These are phyloP conservation scores for Nasonia vitripennis DNA, from an alignment of 1,140 invertebrate species.

Conservation along the genomic window DNA sequence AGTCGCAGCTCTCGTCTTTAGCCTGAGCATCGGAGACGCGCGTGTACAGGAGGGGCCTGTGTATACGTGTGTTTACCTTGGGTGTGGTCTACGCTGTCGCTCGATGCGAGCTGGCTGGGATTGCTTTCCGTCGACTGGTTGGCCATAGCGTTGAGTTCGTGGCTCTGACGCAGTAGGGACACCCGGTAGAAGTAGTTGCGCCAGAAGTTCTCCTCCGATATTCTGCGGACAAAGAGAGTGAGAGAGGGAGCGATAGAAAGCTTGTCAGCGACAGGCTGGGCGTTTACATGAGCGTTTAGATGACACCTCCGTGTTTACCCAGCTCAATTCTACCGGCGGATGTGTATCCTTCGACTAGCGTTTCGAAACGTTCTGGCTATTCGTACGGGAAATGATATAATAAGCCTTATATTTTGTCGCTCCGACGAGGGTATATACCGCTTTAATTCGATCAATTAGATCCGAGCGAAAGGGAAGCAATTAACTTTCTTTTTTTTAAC, in stretches of 20 bases:
- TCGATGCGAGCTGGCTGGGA: conserved; percentile 66
- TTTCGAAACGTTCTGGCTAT: too few relatives aligned
- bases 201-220: conserved; percentile 99
- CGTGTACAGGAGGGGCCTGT: background rate
- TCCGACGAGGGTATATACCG: too few relatives aligned
- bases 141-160: conserved; percentile 86
- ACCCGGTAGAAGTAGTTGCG: conserved; percentile 99
- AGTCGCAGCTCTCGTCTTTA: background rate
- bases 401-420: too few relatives aligned
- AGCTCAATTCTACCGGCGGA: too few relatives aligned
- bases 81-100: conserved; percentile 70
- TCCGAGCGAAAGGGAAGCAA: background rate
- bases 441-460: background rate
- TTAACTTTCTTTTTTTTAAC: background rate
- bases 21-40: background rate
- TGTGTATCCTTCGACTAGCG: too few relatives aligned
- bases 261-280: background rate
- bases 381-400: too few relatives aligned
- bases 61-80: conserved; percentile 66
- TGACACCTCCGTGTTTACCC: too few relatives aligned
- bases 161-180: conserved; percentile 97
- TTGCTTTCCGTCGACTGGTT: conserved; percentile 70
- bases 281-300: too few relatives aligned
- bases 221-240: conserved; percentile 77
- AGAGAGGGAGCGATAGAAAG: too few relatives aligned